Base-by-base conservation (phyloP, 35 echinoderm and acorn worm species). In the Heliocidaris erythrogramma region DNA sequence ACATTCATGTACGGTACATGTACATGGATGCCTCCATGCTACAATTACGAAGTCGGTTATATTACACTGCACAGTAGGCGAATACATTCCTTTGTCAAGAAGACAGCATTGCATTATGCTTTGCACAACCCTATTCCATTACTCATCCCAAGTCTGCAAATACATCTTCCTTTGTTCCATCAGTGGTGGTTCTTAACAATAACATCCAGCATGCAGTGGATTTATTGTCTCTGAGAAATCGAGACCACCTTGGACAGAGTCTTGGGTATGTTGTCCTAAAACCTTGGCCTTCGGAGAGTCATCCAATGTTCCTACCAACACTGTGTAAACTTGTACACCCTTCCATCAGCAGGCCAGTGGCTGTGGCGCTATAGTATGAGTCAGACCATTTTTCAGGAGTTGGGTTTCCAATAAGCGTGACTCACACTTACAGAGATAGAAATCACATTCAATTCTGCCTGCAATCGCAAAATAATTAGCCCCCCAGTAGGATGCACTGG, bases 341-440 rank as follows among this genome's bases (percentile, higher is more conserved):
- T 78, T 71, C 27, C 21, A 78, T n/a, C 65, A 78, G 21, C 18
- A 78, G 65, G 7, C 65, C 65, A n/a, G 21, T n/a, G 65, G 21
- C 18, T 21, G 7, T 78, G 65, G 65, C 65, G 65, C 65, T 78
- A 7, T 42, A 42, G 18, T 78, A 78, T 78, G 65, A 78, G 65
- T 78, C 65, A 78, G 65, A 78, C 17, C 65, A 78, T 78, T 78
- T 56, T 78, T 78, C 65, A 78, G 65, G 65, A 78, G 65, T 78
- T 78, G 65, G 65, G 65, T 78, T 78, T 78, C 65, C 65, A 78
- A 78, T 78, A 78, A 78, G 65, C 65, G n/a, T 78, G 65, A 78
- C 21, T 78, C 65, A 78, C 65, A 18, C 65, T 27, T 21, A 18
- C 27, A 78, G 65, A 78, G 65, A 78, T 78, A 78, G 65, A 78